Percentiles rank a stretch among this genome's conserved stretches.
phyloP scores from a whole-genome alignment of 2,113 vertebrate species.

The Apaloderma vittatum region DNA sequence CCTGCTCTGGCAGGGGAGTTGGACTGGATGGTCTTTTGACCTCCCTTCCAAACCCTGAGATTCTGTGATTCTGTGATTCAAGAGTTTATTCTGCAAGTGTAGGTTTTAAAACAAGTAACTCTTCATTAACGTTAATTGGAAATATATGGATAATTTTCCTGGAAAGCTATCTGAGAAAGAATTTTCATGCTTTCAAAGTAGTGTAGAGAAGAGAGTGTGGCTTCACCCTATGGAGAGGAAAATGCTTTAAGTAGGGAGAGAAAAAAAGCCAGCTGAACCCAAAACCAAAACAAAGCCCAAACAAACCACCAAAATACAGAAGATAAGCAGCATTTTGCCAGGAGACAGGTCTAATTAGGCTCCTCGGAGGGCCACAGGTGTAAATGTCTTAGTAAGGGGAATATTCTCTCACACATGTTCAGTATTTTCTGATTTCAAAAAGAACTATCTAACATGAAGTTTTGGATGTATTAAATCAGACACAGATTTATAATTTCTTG shows the following conservation, averaged over 20 bases:
- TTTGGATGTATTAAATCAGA: not conserved
- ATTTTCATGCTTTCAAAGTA: not conserved
- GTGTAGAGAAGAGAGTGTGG: not conserved
- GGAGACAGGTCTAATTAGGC: not conserved
- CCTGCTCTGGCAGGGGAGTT: no score
- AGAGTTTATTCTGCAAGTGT: not conserved
- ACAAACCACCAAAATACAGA: not conserved
- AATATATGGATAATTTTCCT: not conserved
- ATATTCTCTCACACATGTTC: not conserved
- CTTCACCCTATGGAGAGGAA: not conserved
- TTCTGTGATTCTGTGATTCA: not conserved
- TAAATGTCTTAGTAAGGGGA: not conserved
- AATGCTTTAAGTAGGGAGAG: not conserved
- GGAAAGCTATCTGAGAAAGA: not conserved
- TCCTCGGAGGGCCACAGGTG: not conserved
- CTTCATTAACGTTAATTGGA: not conserved
- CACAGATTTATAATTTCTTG: not conserved
- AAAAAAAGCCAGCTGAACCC: accelerated
- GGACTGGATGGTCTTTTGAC: no score
- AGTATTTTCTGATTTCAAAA: not conserved
- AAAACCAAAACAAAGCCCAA: not conserved
- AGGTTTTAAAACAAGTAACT: not conserved
- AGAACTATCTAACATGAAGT: not conserved
- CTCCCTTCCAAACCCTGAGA: no score
- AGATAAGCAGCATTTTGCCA: not conserved